phyloP scores from a whole-genome alignment of 2,888 invertebrate genomes.

The Limenitis camilla region DNA sequence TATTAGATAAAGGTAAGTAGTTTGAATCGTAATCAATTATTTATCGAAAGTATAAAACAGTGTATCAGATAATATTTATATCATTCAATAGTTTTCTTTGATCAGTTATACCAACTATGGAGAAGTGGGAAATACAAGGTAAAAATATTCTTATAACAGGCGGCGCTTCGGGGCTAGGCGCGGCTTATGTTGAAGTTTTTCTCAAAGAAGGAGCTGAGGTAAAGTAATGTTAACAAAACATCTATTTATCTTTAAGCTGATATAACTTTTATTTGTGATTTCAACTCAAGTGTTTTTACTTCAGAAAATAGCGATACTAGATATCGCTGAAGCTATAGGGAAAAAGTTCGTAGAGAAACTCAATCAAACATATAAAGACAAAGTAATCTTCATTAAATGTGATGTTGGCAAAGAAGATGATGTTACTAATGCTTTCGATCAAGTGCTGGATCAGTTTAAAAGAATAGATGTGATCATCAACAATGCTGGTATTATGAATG shows the following conservation, averaged over 20 bases:
- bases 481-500: conserved; percentile 46
- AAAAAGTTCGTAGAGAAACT: conserved; percentile 30
- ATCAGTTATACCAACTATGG: neutral
- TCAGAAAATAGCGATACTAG: conserved; percentile 39
- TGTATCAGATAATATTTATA: neutral
- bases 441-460: conserved; percentile 31
- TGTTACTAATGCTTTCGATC: conserved; percentile 32
- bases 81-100: neutral
- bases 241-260: neutral
- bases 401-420: conserved; percentile 40
- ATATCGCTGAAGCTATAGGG: conserved; percentile 37
- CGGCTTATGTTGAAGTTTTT: conserved; percentile 35
- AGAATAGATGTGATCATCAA: conserved; percentile 43
- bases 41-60: too few species aligned
- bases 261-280: neutral
- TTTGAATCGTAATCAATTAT: too few species aligned
- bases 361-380: conserved; percentile 30
- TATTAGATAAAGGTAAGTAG: too few species aligned
- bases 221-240: neutral
- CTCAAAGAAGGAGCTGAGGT: conserved; percentile 41
- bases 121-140: conserved; percentile 17
- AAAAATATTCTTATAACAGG: conserved; percentile 43
- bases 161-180: conserved; percentile 45
- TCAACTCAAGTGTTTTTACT: neutral
- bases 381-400: conserved; percentile 38